Evolutionary conservation across 2,888 invertebrate genomes (phyloP).

Genomic region (Drosophila anomalata): DNA sequence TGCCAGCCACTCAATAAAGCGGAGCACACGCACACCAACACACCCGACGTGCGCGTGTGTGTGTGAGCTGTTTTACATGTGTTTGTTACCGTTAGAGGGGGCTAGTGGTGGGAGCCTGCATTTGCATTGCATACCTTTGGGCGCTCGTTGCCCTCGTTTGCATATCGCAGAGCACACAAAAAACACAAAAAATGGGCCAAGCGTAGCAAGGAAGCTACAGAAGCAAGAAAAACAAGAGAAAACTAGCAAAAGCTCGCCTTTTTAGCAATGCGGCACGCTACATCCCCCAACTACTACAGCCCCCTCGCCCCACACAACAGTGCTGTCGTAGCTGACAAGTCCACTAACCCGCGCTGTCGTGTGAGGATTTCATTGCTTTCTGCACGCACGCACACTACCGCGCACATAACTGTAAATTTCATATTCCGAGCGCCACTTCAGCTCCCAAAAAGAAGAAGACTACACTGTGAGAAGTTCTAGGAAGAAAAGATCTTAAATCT

Average conservation of each 20-base stretch:
- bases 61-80: slow-evolving; percentile 63
- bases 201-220: slow-evolving; percentile 3
- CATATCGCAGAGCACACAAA: slow-evolving; percentile 27
- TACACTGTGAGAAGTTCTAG: background rate
- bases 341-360: slow-evolving; percentile 14
- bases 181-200: slow-evolving; percentile 10
- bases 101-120: slow-evolving; percentile 36
- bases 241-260: no score
- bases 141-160: slow-evolving; percentile 70
- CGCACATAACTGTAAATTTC: slow-evolving; percentile 56
- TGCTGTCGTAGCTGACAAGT: background rate
- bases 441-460: background rate
- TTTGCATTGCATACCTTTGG: slow-evolving; percentile 72
- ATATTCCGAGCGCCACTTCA: slow-evolving; percentile 51
- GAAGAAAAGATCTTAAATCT: no score
- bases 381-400: slow-evolving; percentile 45
- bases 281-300: background rate
- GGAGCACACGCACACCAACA: slow-evolving; percentile 12
- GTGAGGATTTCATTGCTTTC: slow-evolving; percentile 29
- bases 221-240: no score
- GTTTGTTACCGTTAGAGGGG: slow-evolving; percentile 49
- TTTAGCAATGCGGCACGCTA: no score
- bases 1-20: slow-evolving; percentile 39
- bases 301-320: background rate
- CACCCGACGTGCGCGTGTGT: slow-evolving; percentile 9